These are phyloP conservation scores for Mormyrus iriodes DNA, from an alignment of 2,113 vertebrate genomes.

Conservation along the genomic window DNA sequence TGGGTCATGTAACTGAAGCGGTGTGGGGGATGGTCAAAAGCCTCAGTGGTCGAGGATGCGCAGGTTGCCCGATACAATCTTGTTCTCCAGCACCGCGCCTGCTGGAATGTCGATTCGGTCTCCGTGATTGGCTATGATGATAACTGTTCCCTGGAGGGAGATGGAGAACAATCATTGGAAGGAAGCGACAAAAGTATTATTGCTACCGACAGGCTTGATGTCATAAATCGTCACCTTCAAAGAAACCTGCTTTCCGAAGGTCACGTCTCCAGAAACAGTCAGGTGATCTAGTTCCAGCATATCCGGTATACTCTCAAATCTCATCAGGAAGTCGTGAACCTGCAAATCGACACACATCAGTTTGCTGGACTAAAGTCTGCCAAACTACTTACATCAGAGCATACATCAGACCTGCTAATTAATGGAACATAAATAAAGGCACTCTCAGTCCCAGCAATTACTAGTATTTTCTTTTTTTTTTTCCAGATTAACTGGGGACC, in stretches of 20 bases:
- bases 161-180: background rate
- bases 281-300: conserved; percentile 96
- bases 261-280: conserved; percentile 94
- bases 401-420: background rate
- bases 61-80: conserved; percentile 95
- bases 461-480: background rate
- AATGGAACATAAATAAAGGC: background rate
- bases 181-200: background rate
- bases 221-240: conserved; percentile 70
- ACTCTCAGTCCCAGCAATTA: background rate
- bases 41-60: conserved; percentile 94
- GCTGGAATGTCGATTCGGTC: conserved; percentile 96
- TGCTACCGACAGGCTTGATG: background rate
- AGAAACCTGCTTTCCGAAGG: conserved; percentile 90
- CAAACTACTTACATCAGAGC: background rate
- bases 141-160: conserved; percentile 87
- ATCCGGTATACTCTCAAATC: conserved; percentile 94
- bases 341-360: conserved; percentile 36
- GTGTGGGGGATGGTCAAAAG: conserved; percentile 1
- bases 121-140: conserved; percentile 94
- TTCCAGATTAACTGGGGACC: background rate
- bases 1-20: background rate
- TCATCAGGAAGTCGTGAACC: conserved; percentile 85
- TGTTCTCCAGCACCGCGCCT: conserved; percentile 94
- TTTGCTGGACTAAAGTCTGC: background rate